Evolutionary conservation across 2,113 vertebrate genomes (phyloP).

Genomic region (Barnardius zonarius): DNA sequence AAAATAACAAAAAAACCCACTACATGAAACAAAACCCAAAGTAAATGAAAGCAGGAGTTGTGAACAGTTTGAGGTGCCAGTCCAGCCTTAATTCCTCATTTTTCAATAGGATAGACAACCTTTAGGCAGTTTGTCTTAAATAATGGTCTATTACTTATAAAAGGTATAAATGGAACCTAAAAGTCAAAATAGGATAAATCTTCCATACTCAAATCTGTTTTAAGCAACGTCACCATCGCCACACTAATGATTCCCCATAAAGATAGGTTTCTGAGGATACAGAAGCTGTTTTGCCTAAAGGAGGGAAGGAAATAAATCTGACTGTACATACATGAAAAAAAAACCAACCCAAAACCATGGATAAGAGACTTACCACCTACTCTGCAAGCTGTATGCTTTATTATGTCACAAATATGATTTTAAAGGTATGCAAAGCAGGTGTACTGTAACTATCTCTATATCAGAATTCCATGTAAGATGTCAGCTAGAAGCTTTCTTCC

Average conservation of each 20-base stretch:
- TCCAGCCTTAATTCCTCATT: not conserved
- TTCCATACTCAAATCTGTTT: not conserved
- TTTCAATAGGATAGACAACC: not conserved
- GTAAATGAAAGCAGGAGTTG: not conserved
- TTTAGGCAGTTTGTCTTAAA: not conserved
- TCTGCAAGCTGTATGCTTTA: slow-evolving; percentile 3
- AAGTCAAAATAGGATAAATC: not conserved
- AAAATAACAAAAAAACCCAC: not conserved
- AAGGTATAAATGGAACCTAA: not conserved
- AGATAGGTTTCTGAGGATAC: not conserved
- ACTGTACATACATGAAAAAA: not conserved
- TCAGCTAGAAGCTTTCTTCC: not conserved
- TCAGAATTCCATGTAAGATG: not conserved
- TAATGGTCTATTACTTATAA: not conserved
- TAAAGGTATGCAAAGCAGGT: slow-evolving; percentile 42
- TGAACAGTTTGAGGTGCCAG: not conserved
- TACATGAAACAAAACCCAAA: rapidly evolving
- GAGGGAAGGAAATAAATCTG: not conserved
- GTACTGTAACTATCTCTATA: not conserved
- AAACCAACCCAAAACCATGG: not conserved
- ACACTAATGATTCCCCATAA: not conserved
- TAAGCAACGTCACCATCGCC: not conserved
- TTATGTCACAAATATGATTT: not conserved
- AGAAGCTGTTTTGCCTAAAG: not conserved
- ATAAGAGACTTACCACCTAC: not conserved